Conservation (phyloP, 2,797 vertebrate species). For the Lagorchestes hirsutus region DNA sequence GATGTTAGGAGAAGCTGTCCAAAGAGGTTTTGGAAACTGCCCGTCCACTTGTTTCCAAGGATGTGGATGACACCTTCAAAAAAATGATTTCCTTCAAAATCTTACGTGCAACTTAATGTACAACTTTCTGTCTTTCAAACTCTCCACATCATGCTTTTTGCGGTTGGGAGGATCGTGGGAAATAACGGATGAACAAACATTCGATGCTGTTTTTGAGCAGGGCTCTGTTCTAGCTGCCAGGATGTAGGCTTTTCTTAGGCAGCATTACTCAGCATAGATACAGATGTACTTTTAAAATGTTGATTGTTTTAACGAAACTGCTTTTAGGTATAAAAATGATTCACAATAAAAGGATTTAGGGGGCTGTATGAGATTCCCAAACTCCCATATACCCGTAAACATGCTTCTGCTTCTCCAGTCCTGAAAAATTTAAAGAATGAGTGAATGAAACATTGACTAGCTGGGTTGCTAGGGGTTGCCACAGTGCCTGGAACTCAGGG, state of each 20-base stretch:
- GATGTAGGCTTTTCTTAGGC: background rate
- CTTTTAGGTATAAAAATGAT: background rate
- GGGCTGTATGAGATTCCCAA: background rate
- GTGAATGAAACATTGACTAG: background rate
- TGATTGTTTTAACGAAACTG: background rate
- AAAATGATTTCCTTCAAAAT: background rate
- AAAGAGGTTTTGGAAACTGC: constrained; percentile 38
- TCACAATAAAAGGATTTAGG: rapidly evolving
- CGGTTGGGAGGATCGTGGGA: background rate
- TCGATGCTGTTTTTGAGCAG: background rate
- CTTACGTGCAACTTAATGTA: background rate
- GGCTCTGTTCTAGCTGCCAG: background rate
- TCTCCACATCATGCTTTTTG: background rate
- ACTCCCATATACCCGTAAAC: too few relatives aligned
- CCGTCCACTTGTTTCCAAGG: constrained; percentile 35
- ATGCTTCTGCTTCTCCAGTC: too few relatives aligned
- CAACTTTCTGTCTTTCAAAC: background rate
- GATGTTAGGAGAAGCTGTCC: constrained; percentile 17
- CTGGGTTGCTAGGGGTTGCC: background rate
- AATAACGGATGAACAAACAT: background rate
- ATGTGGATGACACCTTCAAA: background rate
- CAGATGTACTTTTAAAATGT: background rate
- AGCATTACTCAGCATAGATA: rapidly evolving
- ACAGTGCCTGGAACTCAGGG: background rate
- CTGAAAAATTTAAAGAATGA: too few relatives aligned